phyloP scores from a whole-genome alignment of 2,888 invertebrate species.

The Orthosia cruda region DNA sequence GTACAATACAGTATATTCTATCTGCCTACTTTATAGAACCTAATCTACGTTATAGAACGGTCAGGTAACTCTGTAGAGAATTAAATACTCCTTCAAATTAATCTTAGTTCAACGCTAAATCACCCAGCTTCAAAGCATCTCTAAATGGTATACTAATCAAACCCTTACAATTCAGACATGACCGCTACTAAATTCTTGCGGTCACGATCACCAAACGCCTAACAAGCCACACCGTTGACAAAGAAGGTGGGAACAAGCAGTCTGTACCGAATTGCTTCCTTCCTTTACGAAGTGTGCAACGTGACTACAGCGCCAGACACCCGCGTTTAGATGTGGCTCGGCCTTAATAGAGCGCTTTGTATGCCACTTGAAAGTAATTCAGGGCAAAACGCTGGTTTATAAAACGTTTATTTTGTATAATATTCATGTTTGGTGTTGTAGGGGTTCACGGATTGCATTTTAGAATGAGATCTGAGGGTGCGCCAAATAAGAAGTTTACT shows the following conservation, averaged over 20 bases:
- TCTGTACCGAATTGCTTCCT: conserved; percentile 73
- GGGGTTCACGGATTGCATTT: conserved; percentile 8
- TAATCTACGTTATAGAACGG: too few species aligned
- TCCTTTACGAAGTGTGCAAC: conserved; percentile 65
- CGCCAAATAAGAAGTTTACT: not conserved
- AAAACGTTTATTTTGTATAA: conserved; percentile 47
- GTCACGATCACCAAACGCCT: conserved; percentile 46
- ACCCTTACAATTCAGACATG: conserved; percentile 5
- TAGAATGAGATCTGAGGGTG: too few species aligned
- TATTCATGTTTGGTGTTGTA: conserved; percentile 27
- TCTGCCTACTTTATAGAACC: too few species aligned
- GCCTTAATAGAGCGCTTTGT: conserved; percentile 53
- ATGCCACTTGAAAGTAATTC: conserved; percentile 36
- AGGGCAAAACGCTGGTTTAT: conserved; percentile 29
- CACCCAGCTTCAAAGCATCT: too few species aligned
- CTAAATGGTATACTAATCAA: too few species aligned
- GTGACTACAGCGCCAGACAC: conserved; percentile 64
- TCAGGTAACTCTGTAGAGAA: too few species aligned
- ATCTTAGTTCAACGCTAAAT: not conserved
- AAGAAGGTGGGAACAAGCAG: conserved; percentile 61
- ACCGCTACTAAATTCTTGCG: conserved; percentile 22
- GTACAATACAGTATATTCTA: too few species aligned
- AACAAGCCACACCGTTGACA: conserved; percentile 60
- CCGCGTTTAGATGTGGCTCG: conserved; percentile 42
- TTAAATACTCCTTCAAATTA: not conserved